A percentile compares a stretch with the other conserved stretches of the same genome.
Conservation (phyloP, 2,113 vertebrate genomes). For the Rostratula benghalensis region DNA sequence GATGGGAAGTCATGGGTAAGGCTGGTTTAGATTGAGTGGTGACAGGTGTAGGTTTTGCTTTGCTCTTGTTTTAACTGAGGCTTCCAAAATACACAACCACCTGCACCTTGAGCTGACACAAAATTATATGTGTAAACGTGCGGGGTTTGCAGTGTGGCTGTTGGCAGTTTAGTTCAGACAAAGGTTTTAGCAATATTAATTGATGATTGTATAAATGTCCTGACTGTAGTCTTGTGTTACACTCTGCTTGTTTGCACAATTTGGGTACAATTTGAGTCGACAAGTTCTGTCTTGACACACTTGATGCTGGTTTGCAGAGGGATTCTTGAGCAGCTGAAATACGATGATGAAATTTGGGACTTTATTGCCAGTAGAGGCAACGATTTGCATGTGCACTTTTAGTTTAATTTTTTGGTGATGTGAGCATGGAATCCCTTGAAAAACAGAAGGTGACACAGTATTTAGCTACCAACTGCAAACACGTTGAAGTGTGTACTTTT, state of each 20-base stretch:
- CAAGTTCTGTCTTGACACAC: neutral
- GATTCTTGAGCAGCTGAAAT: neutral
- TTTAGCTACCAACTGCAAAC: neutral
- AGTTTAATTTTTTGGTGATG: neutral
- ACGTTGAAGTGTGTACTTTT: neutral
- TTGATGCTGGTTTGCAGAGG: neutral
- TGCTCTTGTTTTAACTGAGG: neutral
- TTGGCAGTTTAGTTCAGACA: neutral
- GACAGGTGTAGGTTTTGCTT: neutral
- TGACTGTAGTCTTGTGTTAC: neutral
- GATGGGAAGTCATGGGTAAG: neutral
- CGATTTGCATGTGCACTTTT: neutral
- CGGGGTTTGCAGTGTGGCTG: neutral
- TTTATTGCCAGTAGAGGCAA: neutral
- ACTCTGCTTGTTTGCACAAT: neutral
- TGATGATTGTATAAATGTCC: neutral
- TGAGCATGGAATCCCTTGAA: neutral
- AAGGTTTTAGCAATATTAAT: neutral
- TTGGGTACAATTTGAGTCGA: neutral
- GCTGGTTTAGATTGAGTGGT: neutral
- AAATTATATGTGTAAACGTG: neutral
- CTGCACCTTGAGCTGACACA: neutral
- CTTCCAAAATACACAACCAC: neutral
- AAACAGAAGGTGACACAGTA: neutral
- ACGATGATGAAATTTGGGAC: neutral